Conservation (phyloP, 2,888 invertebrate species). For the Ormyrus nitidulus region DNA sequence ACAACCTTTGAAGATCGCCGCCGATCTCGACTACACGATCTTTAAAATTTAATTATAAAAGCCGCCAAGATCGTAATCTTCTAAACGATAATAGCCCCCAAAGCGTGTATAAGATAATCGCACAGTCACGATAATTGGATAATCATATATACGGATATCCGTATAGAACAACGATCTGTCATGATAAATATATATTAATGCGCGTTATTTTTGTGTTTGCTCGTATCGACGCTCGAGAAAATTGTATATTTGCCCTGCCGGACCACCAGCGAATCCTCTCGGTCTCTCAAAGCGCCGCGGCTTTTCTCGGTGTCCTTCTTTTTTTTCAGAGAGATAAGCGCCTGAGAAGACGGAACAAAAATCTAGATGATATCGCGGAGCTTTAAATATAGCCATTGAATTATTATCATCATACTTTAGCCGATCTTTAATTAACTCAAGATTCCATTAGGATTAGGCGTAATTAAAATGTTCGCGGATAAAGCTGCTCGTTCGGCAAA, state of each 20-base stretch:
- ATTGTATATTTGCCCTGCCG: neutral
- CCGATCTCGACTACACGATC: constrained; percentile 56
- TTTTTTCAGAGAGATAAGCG: neutral
- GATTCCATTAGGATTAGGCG: constrained; percentile 27
- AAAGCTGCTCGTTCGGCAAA: neutral
- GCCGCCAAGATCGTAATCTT: constrained; percentile 59
- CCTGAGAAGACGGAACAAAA: neutral
- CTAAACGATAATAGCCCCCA: constrained; percentile 60
- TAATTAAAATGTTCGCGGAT: constrained; percentile 14
- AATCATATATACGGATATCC: constrained; percentile 28
- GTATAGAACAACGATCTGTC: constrained; percentile 42
- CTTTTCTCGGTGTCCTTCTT: neutral
- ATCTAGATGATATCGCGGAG: neutral
- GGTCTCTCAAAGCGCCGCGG: too few relatives aligned
- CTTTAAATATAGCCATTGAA: constrained; percentile 12
- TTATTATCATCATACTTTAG: constrained; percentile 6
- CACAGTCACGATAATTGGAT: constrained; percentile 50
- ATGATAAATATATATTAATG: constrained; percentile 31
- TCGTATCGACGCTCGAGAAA: neutral
- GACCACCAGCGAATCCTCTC: constrained; percentile 12
- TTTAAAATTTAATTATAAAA: constrained; percentile 64
- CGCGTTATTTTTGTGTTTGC: neutral
- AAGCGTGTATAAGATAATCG: constrained; percentile 36
- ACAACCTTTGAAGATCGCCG: constrained; percentile 54
- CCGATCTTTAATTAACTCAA: constrained; percentile 27